These are phyloP conservation scores for Phainopepla nitens DNA, from an alignment of 2,113 vertebrate genomes.

Conservation along the genomic window DNA sequence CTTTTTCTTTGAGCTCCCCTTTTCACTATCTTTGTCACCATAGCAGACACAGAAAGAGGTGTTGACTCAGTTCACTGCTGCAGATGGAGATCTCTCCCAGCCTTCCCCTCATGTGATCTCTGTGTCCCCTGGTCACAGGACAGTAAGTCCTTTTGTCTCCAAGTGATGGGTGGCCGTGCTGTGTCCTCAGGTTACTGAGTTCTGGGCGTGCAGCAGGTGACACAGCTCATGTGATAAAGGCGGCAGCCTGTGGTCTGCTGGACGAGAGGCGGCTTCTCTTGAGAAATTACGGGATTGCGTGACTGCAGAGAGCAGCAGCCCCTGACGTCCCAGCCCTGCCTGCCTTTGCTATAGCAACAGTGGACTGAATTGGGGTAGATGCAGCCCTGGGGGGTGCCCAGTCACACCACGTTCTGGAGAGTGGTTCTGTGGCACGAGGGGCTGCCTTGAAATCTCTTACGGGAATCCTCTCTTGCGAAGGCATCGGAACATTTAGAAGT, in stretches of 20 bases:
- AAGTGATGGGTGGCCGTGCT: neutral
- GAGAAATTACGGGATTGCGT: neutral
- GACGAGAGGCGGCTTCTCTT: neutral
- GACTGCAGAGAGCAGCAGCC: neutral
- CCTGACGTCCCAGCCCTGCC: neutral
- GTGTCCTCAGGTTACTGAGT: neutral
- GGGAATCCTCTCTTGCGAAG: neutral
- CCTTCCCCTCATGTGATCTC: neutral
- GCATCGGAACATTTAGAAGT: neutral
- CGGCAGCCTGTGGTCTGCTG: neutral
- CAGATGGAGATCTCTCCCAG: neutral
- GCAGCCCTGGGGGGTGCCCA: neutral
- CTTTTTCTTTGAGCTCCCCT: neutral
- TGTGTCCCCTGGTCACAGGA: neutral
- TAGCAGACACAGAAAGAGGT: neutral
- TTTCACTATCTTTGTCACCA: neutral
- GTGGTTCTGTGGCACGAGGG: rapidly evolving
- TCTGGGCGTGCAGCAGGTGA: neutral
- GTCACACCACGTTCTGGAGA: rapidly evolving
- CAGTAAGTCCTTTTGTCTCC: neutral
- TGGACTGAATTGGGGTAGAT: neutral
- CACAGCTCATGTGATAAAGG: neutral
- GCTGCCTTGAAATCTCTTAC: neutral
- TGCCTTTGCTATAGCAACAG: rapidly evolving
- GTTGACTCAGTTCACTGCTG: neutral